These are phyloP conservation scores for Microcebus tavaratra DNA, from an alignment of 2,113 vertebrate species.

Conservation along the genomic window DNA sequence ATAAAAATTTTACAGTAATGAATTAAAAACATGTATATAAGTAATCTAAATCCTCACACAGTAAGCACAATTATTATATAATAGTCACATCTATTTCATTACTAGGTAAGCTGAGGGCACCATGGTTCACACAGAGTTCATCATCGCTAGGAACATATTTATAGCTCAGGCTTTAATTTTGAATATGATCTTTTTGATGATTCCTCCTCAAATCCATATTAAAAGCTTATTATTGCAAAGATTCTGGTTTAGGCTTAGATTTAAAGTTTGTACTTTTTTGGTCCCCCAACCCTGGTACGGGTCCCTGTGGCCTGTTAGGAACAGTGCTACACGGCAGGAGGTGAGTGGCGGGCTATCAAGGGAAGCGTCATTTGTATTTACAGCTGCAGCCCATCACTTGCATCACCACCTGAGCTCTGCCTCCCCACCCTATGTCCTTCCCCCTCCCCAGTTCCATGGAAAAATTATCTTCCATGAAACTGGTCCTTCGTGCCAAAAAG, in stretches of 20 bases:
- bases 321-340: no score
- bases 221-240: not conserved
- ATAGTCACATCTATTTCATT: not conserved
- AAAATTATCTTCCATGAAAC: no score
- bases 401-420: no score
- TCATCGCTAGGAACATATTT: not conserved
- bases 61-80: not conserved
- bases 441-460: no score
- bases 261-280: not conserved
- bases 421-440: no score
- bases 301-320: no score
- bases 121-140: not conserved
- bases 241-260: slow-evolving; percentile 6
- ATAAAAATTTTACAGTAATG: not conserved
- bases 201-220: slow-evolving; percentile 10
- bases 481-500: no score
- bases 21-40: not conserved
- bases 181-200: slow-evolving; percentile 25
- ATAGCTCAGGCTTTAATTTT: not conserved
- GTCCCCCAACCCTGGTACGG: no score
- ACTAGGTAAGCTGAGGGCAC: not conserved
- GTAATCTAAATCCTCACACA: not conserved
- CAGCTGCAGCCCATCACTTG: no score
- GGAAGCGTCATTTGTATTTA: no score
- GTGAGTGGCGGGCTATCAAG: no score